Percentiles rank a stretch among this genome's conserved stretches.
phyloP scores from a whole-genome alignment of 2,797 vertebrate species.

The Sus cebifrons region DNA sequence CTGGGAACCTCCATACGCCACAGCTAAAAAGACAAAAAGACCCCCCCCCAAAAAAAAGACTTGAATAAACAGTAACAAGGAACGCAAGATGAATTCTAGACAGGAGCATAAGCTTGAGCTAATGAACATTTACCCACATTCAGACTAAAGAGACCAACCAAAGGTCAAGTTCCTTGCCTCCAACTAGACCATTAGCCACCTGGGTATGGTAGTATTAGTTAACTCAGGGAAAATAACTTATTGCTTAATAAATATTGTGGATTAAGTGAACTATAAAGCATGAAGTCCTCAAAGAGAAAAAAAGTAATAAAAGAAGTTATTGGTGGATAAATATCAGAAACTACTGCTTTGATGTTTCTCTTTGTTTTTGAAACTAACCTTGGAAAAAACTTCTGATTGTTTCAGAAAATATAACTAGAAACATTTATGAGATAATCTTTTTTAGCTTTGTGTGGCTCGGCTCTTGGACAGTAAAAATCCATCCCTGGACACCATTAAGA shows the following conservation, averaged over 20 bases:
- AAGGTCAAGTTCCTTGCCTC: conserved; percentile 4
- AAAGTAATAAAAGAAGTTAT: neutral
- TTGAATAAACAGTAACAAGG: neutral
- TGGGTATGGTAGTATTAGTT: neutral
- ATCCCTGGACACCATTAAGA: conserved; percentile 96
- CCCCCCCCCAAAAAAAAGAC: no score
- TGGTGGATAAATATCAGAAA: conserved; percentile 47
- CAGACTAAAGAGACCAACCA: neutral
- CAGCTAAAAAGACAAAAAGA: neutral
- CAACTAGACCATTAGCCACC: neutral
- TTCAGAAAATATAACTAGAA: conserved; percentile 68
- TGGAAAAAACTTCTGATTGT: neutral
- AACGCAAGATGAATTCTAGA: neutral
- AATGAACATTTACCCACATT: neutral
- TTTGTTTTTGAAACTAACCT: conserved; percentile 68
- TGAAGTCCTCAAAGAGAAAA: conserved; percentile 53
- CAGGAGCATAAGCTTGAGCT: neutral
- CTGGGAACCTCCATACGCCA: no score
- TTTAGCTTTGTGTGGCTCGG: conserved; percentile 94
- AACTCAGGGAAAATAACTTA: neutral
- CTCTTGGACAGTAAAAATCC: conserved; percentile 93
- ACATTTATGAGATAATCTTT: conserved; percentile 77
- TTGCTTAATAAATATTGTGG: neutral
- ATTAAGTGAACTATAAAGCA: neutral
- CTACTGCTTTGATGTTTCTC: neutral